phyloP scores from a whole-genome alignment of 1,140 invertebrate genomes.

The Nasonia vitripennis region DNA sequence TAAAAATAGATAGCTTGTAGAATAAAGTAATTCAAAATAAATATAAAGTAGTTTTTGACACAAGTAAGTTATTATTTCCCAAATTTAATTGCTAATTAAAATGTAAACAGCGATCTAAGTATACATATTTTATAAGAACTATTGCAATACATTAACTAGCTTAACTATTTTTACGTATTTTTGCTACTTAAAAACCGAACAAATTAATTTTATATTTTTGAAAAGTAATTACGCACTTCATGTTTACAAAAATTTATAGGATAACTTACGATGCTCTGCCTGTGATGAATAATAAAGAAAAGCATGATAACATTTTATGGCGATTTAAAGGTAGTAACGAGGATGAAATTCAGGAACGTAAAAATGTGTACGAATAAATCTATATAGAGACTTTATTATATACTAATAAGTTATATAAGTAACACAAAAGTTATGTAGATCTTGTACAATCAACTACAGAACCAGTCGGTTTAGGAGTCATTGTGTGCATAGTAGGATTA shows the following conservation, averaged over 20 bases:
- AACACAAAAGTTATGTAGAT: constrained; percentile 66
- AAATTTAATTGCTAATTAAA: background rate
- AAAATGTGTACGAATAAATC: constrained; percentile 33
- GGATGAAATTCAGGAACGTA: background rate
- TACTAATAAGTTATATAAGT: constrained; percentile 57
- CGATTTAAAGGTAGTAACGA: background rate
- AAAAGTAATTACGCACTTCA: too few relatives aligned
- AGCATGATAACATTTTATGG: background rate
- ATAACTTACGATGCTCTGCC: too few relatives aligned
- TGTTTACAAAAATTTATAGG: too few relatives aligned
- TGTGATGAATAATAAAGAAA: too few relatives aligned
- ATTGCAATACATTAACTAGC: too few relatives aligned
- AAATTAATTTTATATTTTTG: too few relatives aligned
- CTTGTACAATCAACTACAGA: constrained; percentile 65
- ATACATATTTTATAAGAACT: too few relatives aligned
- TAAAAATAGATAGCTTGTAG: background rate
- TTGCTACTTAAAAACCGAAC: too few relatives aligned
- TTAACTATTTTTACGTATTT: too few relatives aligned
- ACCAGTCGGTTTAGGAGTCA: constrained; percentile 67
- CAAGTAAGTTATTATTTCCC: background rate
- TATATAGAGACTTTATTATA: constrained; percentile 63
- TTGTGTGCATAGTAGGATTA: constrained; percentile 60
- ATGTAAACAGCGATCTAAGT: too few relatives aligned
- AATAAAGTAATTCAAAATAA: background rate
- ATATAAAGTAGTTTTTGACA: background rate